Evolutionary conservation across 2,797 vertebrate genomes (phyloP).

Genomic region (Crypturellus tataupa): DNA sequence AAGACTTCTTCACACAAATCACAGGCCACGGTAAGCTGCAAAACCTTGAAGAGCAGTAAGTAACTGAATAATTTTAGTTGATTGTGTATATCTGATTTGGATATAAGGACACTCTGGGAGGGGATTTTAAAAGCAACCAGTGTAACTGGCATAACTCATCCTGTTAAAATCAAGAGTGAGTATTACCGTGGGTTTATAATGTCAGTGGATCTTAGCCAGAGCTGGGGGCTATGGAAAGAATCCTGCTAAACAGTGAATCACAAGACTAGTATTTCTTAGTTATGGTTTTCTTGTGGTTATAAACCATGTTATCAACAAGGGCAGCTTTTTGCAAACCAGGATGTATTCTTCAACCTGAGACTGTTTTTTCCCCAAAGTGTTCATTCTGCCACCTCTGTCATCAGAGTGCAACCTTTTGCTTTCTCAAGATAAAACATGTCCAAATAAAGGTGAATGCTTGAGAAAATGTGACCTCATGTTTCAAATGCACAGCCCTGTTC

Average conservation of each 20-base stretch:
- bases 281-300: neutral
- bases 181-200: neutral
- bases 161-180: neutral
- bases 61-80: neutral
- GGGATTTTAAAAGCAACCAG: neutral
- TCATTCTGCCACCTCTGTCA: accelerated
- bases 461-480: neutral
- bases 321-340: neutral
- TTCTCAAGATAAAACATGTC: neutral
- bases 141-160: neutral
- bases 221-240: neutral
- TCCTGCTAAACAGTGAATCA: neutral
- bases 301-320: neutral
- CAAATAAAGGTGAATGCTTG: neutral
- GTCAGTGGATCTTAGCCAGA: neutral
- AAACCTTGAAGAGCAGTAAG: neutral
- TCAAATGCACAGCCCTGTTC: neutral
- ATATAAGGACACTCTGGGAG: neutral
- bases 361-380: neutral
- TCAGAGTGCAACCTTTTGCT: neutral
- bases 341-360: neutral
- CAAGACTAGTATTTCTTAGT: neutral
- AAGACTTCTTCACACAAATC: neutral
- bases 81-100: neutral
- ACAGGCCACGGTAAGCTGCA: neutral